Percentiles rank a stretch among this genome's conserved stretches.
Conservation (phyloP, 1,140 invertebrate species). For the Zaprionus davidi region DNA sequence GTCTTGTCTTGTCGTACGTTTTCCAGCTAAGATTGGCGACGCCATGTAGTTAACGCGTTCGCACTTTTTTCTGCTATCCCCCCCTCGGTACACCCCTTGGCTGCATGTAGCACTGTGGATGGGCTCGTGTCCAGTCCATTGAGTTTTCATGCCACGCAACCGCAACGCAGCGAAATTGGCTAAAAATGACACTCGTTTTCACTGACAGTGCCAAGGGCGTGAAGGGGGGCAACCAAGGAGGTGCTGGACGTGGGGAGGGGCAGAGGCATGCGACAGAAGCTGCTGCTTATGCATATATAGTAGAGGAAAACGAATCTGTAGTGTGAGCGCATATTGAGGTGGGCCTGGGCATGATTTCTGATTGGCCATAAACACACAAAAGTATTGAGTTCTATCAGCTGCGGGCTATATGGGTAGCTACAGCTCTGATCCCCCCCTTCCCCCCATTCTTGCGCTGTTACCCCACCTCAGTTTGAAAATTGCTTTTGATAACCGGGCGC, state of each 20-base stretch:
- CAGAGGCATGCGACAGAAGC: constrained; percentile 36
- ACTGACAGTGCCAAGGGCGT: constrained; percentile 21
- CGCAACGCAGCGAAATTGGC: constrained; percentile 78
- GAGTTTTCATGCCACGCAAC: constrained; percentile 81
- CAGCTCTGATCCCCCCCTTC: constrained; percentile 11
- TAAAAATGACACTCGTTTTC: constrained; percentile 81
- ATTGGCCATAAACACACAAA: constrained; percentile 81
- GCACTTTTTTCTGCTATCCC: constrained; percentile 63
- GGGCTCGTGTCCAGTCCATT: constrained; percentile 77
- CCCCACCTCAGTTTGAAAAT: constrained; percentile 48
- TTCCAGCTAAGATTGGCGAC: constrained; percentile 80
- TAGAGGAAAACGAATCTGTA: constrained; percentile 14
- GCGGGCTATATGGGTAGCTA: constrained; percentile 66
- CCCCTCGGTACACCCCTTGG: neutral
- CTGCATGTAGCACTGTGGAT: constrained; percentile 12
- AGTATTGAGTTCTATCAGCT: constrained; percentile 80
- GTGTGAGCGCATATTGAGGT: constrained; percentile 50
- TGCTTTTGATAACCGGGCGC: constrained; percentile 72
- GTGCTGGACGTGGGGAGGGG: neutral
- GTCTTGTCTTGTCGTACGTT: constrained; percentile 81
- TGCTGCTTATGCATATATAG: constrained; percentile 66
- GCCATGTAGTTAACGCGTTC: constrained; percentile 81
- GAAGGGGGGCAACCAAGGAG: neutral
- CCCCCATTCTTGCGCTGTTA: neutral
- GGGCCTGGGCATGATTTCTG: constrained; percentile 79